A percentile compares a stretch with the other conserved stretches of the same genome.
These are phyloP conservation scores for Python bivittatus DNA, from an alignment of 2,113 vertebrate genomes.

Conservation along the genomic window DNA sequence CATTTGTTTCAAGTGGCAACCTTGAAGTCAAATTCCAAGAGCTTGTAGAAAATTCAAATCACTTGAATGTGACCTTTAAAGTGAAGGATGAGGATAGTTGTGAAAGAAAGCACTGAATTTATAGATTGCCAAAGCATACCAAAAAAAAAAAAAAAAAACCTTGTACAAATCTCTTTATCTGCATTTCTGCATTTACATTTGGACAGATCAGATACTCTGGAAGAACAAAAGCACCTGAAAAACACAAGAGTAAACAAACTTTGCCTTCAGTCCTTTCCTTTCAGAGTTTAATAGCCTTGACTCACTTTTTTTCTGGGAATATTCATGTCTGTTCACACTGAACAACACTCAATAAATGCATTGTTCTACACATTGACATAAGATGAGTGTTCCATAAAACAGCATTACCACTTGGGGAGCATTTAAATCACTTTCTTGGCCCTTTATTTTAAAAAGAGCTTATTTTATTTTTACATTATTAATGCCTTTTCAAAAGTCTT, in stretches of 20 bases:
- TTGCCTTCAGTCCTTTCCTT: conserved; percentile 14
- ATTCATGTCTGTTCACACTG: neutral
- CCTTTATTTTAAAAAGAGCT: neutral
- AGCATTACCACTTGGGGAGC: conserved; percentile 12
- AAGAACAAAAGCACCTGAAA: neutral
- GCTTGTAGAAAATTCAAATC: conserved; percentile 45
- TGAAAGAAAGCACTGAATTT: conserved; percentile 27
- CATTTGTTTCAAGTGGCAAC: conserved; percentile 36
- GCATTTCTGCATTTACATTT: conserved; percentile 1
- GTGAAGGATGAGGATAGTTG: conserved; percentile 34
- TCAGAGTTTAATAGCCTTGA: conserved; percentile 1
- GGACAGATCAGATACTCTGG: conserved; percentile 2
- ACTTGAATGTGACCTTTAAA: conserved; percentile 48
- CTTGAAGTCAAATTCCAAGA: conserved; percentile 32
- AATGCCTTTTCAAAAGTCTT: too few relatives aligned
- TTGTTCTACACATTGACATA: conserved; percentile 1
- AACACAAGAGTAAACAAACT: neutral
- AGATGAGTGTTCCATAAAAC: conserved; percentile 17
- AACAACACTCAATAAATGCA: neutral
- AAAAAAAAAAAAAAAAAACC: conserved; percentile 24
- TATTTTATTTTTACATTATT: neutral
- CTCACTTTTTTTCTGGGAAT: conserved; percentile 5
- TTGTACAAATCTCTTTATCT: conserved; percentile 20
- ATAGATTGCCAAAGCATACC: conserved; percentile 21
- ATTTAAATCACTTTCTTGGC: conserved; percentile 25